Base-by-base conservation (phyloP, 35 echinoderm and acorn worm species). In the Stichopus chloronotus region DNA sequence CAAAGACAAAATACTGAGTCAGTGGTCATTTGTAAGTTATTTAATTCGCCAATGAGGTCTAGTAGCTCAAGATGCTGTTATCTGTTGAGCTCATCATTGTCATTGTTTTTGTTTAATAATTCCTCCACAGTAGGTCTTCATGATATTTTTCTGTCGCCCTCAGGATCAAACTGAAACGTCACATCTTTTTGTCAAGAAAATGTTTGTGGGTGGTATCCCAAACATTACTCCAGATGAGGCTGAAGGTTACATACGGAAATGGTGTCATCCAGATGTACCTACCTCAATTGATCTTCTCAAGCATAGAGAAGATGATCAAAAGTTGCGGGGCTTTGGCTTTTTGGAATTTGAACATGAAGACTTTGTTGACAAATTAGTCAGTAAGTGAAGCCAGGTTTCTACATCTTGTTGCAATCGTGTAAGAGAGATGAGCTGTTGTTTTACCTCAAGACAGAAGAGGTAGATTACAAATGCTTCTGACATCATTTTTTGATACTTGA, bases 321-420 rank as follows among this genome's bases (percentile, higher is more conserved):
- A 83, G 25, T n/a, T 83, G 25, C 43, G 80, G 16, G 80, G 80
- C 9, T 83, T 83, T 83, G 80, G 80, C 22, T 83, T 83, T n/a
- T 57, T 83, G 19, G 80, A 83, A 57, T 83, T 83, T 52, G 80
- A 83, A 83, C 80, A 83, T n/a, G 80, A 83, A 57, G 80, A 83
- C 25, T 52, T 43, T 52, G 80, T 83, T 14, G 80, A 83, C 25
- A 83, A 83, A 83, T 83, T 83, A 83, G 25, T 83, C 80, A 83
- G 80, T 83, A 23, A 83, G 80, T 83, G 7, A 74, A 74, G 2
- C 2, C 5, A 1, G 30, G 30, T 43, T 43, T 43, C 30, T 43
- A 43, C 30, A 0, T 43, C 30, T 43, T 43, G 30, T 43, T 43
- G 30, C 30, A 43, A 43, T 43, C 0, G 30, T 43, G 30, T 43